phyloP scores from a whole-genome alignment of 2,113 vertebrate genomes.

The Crotalus horridus region DNA sequence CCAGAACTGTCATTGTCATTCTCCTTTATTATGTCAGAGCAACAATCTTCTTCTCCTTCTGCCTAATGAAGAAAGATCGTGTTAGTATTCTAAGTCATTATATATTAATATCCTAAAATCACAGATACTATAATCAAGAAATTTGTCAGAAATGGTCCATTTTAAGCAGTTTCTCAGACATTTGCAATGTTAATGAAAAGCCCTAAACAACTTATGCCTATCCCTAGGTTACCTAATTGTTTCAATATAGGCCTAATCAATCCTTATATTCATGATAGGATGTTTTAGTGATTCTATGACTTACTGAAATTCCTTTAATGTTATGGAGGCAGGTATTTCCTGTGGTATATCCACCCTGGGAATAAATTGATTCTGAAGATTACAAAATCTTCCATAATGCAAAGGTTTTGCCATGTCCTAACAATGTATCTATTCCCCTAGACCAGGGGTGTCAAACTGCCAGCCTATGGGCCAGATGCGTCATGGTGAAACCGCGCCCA shows the following conservation, averaged over 20 bases:
- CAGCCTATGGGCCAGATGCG: too few species aligned
- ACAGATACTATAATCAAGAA: not conserved
- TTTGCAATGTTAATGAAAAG: not conserved
- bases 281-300: not conserved
- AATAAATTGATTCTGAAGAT: not conserved
- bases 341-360: not conserved
- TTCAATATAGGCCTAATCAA: not conserved
- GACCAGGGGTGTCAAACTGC: too few species aligned
- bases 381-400: not conserved
- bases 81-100: not conserved
- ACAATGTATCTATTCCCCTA: not conserved
- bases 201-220: not conserved
- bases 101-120: not conserved
- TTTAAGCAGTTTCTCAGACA: not conserved
- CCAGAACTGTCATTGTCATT: slow-evolving; percentile 79
- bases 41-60: slow-evolving; percentile 86
- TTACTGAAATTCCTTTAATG: not conserved
- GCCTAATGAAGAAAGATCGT: slow-evolving; percentile 70
- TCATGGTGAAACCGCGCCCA: too few species aligned
- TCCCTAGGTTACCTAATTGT: not conserved
- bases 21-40: slow-evolving; percentile 73
- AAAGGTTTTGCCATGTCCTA: not conserved
- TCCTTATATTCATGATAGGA: not conserved
- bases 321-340: not conserved
- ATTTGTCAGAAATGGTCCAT: not conserved